Conservation (phyloP, 2,888 invertebrate species). For the Macropis europaea region DNA sequence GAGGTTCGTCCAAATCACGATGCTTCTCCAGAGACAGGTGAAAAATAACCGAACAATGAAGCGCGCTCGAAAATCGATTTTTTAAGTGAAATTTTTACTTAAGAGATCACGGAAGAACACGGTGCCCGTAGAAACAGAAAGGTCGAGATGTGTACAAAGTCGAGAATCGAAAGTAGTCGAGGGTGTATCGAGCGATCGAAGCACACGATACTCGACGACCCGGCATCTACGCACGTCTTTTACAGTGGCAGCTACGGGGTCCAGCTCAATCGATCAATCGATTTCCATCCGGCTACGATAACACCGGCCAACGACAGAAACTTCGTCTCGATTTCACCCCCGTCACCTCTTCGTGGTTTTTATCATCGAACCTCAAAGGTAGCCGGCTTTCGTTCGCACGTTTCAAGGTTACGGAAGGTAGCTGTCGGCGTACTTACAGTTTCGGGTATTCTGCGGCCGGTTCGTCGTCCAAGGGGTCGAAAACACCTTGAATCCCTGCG, state of each 20-base stretch:
- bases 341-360: not conserved
- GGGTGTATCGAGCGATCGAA: not conserved
- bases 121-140: not conserved
- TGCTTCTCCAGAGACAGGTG: too few species aligned
- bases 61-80: too few species aligned
- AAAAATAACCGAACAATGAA: too few species aligned
- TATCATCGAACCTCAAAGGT: not conserved
- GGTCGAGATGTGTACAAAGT: not conserved
- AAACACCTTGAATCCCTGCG: conserved; percentile 51
- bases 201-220: not conserved
- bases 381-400: conserved; percentile 24
- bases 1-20: too few species aligned
- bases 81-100: too few species aligned
- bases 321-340: too few species aligned
- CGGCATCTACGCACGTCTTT: conserved; percentile 19
- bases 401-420: conserved; percentile 31
- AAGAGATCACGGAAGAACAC: too few species aligned
- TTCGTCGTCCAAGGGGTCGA: not conserved
- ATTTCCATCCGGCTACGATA: conserved; percentile 3
- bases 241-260: conserved; percentile 6
- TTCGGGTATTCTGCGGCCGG: not conserved
- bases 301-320: not conserved
- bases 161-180: conserved; percentile 11
- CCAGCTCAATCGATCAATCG: conserved; percentile 36
- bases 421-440: conserved; percentile 41